Evolutionary conservation across 2,113 vertebrate species (phyloP), one percentile per base, ranked within the genome.

Genomic region (Tilapia sparmanii): DNA sequence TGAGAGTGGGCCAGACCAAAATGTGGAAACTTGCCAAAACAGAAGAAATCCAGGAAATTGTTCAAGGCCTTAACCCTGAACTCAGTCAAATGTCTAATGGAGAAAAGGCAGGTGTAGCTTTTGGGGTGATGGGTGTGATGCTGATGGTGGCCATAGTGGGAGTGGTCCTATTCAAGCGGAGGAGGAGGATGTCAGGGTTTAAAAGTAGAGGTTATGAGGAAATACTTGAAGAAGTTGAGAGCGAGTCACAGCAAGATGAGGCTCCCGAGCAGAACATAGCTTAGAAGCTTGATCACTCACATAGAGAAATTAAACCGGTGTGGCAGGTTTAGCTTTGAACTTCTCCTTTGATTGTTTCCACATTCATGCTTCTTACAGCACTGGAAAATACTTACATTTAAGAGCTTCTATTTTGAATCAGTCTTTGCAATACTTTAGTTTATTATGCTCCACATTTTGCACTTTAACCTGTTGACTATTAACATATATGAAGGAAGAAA

Each of bases 1-100:
- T 99, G 68, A 96, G 96, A 93, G 94, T 98, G 0, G 83, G 93
- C 12, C 78, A 94, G 78, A 97, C 95, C 83, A 96, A 96, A 3
- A 8, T 45, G 2, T 99, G 98, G 98, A 97, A 93, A 85, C 71
- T 95, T 33, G 97, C 95, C 1, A 93, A 79, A 12, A 88, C 95
- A 0, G 89, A 95, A 4, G 97, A 99, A 40, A 59, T 96, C 2
- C 85, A 35, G 4, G 93, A 97, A 6, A 78, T 95, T 1, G 59
- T 63, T 0, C 57, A 5, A 1, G 13, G 53, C 15, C 38, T 95
- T 35, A 86, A 87, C 0, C 79, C 80, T 45, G 66, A 90, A 5
- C 3, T 83, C 19, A 81, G 4, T 76, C 55, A 85, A 22, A 85
- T 94, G 93, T 92, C 95, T 73, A 42, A 40, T n/a, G 94, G 9